Evolutionary conservation across 2,113 vertebrate genomes (phyloP), one percentile per base, ranked within the genome.

Genomic region (Syngnathus floridae): DNA sequence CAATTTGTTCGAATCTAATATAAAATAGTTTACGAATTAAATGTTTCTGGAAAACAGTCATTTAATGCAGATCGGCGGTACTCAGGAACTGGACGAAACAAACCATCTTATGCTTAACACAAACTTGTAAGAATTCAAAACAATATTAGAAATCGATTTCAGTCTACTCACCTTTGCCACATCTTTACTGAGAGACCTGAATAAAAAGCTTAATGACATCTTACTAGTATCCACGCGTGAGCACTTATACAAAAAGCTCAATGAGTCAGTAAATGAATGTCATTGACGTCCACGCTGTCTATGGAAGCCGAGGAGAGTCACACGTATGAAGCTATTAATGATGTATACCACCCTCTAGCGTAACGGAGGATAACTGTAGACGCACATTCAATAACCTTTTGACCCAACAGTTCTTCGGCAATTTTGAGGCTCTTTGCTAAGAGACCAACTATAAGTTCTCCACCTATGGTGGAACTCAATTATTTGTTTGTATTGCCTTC

Each of bases 281-380:
- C 87, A 88, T 86, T 85, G 82, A 86, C 21, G 41, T 17, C 38
- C 85, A 85, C 79, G 78, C 72, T 75, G 78, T 0, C 60, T 41
- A 78, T 1, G 71, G 85, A 73, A 75, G 62, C 67, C 59, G 57
- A 0, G 7, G 0, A 69, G 19, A 67, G 54, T 6, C 81, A 72
- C 68, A 80, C 55, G 1, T n/a, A 4, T 4, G 16, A 1, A 0
- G 0, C 1, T 4, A 0, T 10, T 14, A 10, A 19, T 17, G 0
- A 21, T 16, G 9, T 1, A 45, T 1, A 12, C 45, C 75, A 80
- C 72, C 82, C 58, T 5, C 87, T 67, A 26, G 6, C 17, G 82
- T 10, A 7, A 37, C 0, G 82, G 87, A 87, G 79, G 2, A 0
- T 1, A 52, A 5, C 3, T 68, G 63, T 61, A 62, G 17, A 31